Evolutionary conservation across 2,113 vertebrate species (phyloP).

Genomic region (Esox niger): DNA sequence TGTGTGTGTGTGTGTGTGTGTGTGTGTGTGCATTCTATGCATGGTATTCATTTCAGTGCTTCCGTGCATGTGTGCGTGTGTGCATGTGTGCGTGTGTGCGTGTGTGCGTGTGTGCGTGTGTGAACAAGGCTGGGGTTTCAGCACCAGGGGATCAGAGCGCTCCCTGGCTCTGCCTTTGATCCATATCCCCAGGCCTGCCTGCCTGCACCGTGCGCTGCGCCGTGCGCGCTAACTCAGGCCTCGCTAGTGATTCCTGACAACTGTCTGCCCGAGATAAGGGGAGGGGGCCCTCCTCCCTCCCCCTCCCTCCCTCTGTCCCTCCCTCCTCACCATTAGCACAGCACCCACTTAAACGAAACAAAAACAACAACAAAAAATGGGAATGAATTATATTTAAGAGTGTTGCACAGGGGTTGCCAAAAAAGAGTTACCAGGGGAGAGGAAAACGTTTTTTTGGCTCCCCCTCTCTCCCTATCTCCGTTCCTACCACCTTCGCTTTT

Average conservation of each 20-base stretch:
- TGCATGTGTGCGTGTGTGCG: neutral
- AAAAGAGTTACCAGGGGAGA: constrained; percentile 36
- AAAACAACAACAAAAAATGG: constrained; percentile 66
- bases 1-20: too few relatives aligned
- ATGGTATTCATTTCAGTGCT: too few relatives aligned
- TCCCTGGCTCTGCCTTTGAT: constrained; percentile 91
- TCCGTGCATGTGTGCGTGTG: neutral
- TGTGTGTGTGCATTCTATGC: too few relatives aligned
- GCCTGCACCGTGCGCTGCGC: constrained; percentile 81
- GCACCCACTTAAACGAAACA: constrained; percentile 70
- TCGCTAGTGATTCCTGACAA: constrained; percentile 98
- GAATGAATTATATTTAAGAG: constrained; percentile 67
- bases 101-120: constrained; percentile 7
- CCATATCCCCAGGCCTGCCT: constrained; percentile 96
- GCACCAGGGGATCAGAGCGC: constrained; percentile 82
- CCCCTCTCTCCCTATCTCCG: constrained; percentile 24
- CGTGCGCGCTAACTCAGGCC: constrained; percentile 87
- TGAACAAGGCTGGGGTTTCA: constrained; percentile 65
- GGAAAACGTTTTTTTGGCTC: constrained; percentile 37
- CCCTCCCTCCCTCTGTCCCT: neutral
- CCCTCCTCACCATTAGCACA: constrained; percentile 69
- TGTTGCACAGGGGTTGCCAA: constrained; percentile 56
- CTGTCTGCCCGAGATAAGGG: constrained; percentile 98
- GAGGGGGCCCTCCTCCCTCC: constrained; percentile 41
- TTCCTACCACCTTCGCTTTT: constrained; percentile 29